These are phyloP conservation scores for Sander vitreus DNA, from an alignment of 2,113 vertebrate genomes.

Conservation along the genomic window DNA sequence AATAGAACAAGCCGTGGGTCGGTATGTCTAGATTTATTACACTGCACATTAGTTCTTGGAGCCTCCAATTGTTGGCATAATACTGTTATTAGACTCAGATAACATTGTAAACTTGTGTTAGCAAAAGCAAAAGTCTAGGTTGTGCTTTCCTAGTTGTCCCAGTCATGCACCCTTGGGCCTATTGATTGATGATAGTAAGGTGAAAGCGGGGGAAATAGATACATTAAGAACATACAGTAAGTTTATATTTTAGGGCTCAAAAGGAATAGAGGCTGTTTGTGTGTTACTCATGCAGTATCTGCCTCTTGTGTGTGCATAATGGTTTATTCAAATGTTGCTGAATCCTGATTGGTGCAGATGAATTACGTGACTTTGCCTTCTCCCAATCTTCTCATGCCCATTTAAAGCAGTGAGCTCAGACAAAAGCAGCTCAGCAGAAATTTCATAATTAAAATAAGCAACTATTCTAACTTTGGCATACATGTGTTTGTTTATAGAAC, in stretches of 20 bases:
- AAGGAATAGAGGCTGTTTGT: not conserved
- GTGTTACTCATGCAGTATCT: not conserved
- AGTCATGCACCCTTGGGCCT: constrained; percentile 19
- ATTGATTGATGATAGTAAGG: constrained; percentile 38
- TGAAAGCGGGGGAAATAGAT: constrained; percentile 14
- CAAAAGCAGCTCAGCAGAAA: too few species aligned
- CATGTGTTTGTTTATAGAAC: not conserved
- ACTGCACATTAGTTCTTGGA: constrained; percentile 41
- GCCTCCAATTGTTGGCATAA: constrained; percentile 22
- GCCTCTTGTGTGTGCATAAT: not conserved
- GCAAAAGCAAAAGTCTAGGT: constrained; percentile 16
- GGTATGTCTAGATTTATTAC: constrained; percentile 65
- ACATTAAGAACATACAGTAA: not conserved
- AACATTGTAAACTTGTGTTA: constrained; percentile 14
- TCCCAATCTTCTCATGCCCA: not conserved
- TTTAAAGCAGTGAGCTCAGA: not conserved
- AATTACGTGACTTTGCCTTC: not conserved
- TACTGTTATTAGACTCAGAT: constrained; percentile 33
- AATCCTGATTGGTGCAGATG: too few species aligned
- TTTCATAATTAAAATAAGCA: too few species aligned
- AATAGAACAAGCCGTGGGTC: constrained; percentile 41
- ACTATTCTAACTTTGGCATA: not conserved
- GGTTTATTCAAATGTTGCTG: not conserved
- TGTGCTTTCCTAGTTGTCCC: constrained; percentile 20
- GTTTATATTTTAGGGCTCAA: constrained; percentile 14